Conservation (phyloP, 92 coral and sea anemone species). For the Paragorgia papillata region DNA sequence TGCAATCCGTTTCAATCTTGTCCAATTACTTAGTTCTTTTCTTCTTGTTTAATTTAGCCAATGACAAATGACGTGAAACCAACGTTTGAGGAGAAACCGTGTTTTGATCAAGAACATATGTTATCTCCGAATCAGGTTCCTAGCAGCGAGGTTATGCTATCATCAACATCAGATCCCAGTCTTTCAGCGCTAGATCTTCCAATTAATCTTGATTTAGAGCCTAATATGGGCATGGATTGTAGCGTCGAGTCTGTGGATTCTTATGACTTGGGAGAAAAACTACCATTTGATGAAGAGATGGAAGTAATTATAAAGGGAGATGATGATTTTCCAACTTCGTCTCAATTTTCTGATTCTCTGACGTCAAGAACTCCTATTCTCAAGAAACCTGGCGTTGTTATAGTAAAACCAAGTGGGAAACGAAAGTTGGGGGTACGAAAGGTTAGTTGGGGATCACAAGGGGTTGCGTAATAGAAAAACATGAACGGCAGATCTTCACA, state of each 20-base stretch:
- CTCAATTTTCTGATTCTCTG: conserved; percentile 18
- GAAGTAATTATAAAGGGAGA: conserved; percentile 87
- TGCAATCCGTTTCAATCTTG: too few species aligned
- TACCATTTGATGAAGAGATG: conserved; percentile 91
- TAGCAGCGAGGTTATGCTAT: conserved; percentile 11
- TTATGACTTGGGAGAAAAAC: conserved; percentile 59
- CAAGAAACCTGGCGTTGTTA: conserved; percentile 30
- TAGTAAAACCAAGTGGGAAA: conserved; percentile 58
- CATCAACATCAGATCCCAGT: conserved; percentile 15
- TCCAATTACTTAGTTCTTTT: too few species aligned
- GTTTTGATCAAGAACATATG: background rate
- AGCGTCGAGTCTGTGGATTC: conserved; percentile 27
- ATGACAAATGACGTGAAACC: conserved; percentile 11
- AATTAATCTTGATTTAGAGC: conserved; percentile 10
- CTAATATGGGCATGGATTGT: conserved; percentile 8
- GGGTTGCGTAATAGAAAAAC: background rate
- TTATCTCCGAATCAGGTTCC: conserved; percentile 14
- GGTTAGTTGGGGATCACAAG: conserved; percentile 55
- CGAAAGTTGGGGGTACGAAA: conserved; percentile 79
- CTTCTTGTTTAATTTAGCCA: conserved; percentile 1
- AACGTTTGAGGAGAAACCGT: background rate
- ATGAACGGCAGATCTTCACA: too few species aligned
- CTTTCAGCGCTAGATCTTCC: conserved; percentile 12
- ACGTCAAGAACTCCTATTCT: conserved; percentile 60
- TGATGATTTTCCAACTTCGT: conserved; percentile 50